Evolutionary conservation across 2,888 invertebrate genomes (phyloP).

Genomic region (Nemotelus nigrinus): DNA sequence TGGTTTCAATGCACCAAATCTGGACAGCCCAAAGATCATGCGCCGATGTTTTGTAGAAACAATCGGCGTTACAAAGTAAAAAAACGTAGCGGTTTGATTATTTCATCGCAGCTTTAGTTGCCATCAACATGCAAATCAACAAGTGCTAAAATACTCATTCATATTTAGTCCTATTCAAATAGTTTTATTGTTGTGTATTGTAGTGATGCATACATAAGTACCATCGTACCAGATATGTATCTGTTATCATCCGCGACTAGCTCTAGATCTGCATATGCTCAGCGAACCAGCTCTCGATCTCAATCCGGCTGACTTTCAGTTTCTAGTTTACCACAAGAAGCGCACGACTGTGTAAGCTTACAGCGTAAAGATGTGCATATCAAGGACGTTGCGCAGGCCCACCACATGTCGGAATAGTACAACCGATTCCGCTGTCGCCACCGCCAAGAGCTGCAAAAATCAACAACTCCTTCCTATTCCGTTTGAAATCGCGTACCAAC

Average conservation of each 20-base stretch:
- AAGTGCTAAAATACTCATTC: too few species aligned
- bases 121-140: background rate
- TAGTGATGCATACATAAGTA: too few species aligned
- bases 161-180: too few species aligned
- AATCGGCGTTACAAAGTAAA: too few species aligned
- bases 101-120: background rate
- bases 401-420: background rate
- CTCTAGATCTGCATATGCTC: too few species aligned
- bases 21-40: too few species aligned
- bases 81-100: too few species aligned
- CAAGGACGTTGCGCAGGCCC: slow-evolving; percentile 44
- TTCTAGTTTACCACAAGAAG: background rate
- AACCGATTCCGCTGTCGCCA: background rate
- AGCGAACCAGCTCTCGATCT: background rate
- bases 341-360: background rate
- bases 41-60: too few species aligned
- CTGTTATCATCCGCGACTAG: too few species aligned
- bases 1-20: too few species aligned
- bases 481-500: slow-evolving; percentile 21
- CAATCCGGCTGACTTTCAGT: background rate
- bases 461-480: slow-evolving; percentile 37
- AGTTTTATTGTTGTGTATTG: too few species aligned
- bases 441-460: background rate
- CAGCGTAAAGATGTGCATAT: slow-evolving; percentile 36
- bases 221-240: too few species aligned